Evolutionary conservation across 2,797 vertebrate species (phyloP), one percentile per base, ranked within the genome.

Genomic region (Oreochromis grahami): DNA sequence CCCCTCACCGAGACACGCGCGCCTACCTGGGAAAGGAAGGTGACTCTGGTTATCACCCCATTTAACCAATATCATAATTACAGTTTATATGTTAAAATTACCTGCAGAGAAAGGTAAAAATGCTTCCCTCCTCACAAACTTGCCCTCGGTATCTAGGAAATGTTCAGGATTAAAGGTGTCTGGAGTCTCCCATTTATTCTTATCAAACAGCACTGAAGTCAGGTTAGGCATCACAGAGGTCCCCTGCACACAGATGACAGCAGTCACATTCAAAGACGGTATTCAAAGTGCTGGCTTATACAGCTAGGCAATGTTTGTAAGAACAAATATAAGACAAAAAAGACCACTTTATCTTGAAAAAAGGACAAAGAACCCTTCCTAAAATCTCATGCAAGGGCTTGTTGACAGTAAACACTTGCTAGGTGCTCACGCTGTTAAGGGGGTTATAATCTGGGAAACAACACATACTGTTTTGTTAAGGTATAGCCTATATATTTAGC

Each of bases 71-170:
- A 11, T 38, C 0, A 0, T 32, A 68, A 6, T 43, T 74, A 56
- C 19, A 0, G 11, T 21, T 51, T 65, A 14, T 32, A 76, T 68
- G 17, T 68, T 12, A 34, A 55, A 10, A 76, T 96, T 92, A 98
- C 97, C 98, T 70, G 93, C n/a, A 79, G 98, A 98, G 90, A 98
- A 98, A 8, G 98, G 96, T 34, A 98, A 1, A 77, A 99, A 98
- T 3, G 89, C 81, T 0, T 97, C 97, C 1, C 87, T 96, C 87
- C 93, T 98, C 81, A 92, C 88, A 91, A 98, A 97, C 81, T 93
- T 95, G 7, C 97, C 97, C 0, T 96, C 93, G 3, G 90, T 81
- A 80, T 98, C 95, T 52, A 98, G 94, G 86, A 98, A 98, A 91
- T 98, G 97, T 70, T 82, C 91, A 0, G 97, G 98, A 88, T 98